phyloP scores from a whole-genome alignment of 1,140 invertebrate genomes.

The Drosophila triauraria region DNA sequence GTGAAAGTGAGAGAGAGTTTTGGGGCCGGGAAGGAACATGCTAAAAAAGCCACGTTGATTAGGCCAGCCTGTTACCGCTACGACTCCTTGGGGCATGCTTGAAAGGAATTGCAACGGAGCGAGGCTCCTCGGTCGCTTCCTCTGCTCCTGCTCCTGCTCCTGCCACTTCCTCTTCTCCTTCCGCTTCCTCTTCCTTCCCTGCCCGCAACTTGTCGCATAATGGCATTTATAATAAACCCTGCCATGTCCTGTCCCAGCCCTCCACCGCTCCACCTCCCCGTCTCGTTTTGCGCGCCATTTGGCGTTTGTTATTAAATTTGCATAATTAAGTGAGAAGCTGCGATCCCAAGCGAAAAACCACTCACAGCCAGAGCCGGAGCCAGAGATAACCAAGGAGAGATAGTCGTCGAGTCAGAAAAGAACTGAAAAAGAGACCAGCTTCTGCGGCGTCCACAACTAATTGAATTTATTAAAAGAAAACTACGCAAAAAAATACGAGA shows the following conservation, averaged over 20 bases:
- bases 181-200: not conserved
- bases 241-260: slow-evolving; percentile 5
- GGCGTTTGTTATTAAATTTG: slow-evolving; percentile 78
- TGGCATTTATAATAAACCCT: slow-evolving; percentile 69
- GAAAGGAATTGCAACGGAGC: slow-evolving; percentile 63
- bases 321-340: slow-evolving; percentile 77
- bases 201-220: slow-evolving; percentile 43
- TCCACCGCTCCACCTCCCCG: slow-evolving; percentile 4
- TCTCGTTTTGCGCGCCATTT: slow-evolving; percentile 52
- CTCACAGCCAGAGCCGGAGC: not conserved
- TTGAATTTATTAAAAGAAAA: slow-evolving; percentile 17
- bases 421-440: slow-evolving; percentile 8
- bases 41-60: slow-evolving; percentile 50
- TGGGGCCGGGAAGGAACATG: slow-evolving; percentile 7
- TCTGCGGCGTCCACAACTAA: slow-evolving; percentile 14
- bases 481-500: not conserved
- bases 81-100: slow-evolving; percentile 78
- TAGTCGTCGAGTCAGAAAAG: not conserved
- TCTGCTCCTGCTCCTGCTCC: not conserved
- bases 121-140: slow-evolving; percentile 1
- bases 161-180: not conserved
- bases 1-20: not conserved
- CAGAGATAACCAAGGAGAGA: not conserved
- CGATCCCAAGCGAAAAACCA: slow-evolving; percentile 39
- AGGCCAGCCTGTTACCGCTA: slow-evolving; percentile 43